Evolutionary conservation across 2,888 invertebrate genomes (phyloP), one percentile per base, ranked within the genome.

Genomic region (Dryobotodes eremita): DNA sequence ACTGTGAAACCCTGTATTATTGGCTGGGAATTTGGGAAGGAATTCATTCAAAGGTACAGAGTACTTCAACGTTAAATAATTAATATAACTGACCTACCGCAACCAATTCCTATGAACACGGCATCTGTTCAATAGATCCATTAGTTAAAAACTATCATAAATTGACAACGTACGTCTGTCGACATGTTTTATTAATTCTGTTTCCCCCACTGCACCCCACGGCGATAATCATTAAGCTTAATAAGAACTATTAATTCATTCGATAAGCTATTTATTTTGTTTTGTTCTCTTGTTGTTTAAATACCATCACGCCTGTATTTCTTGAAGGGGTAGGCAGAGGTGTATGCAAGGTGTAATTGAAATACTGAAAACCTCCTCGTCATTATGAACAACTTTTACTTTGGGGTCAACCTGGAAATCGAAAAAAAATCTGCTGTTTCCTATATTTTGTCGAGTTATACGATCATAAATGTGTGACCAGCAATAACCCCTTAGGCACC

Each of bases 141-240:
- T 48, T 42, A 7, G n/a, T 76, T 31, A 48, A 61, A 64, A 71
- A 70, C 61, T 53, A 78, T 46, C 53, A 77, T 66, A 71, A 82
- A 87, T 82, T 73, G 57, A 68, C 46, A 48, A 62, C 53, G 26
- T 36, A 61, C 57, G 31, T 26, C 42, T n/a, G 62, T 64, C 71
- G 77, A 73, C 88, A 84, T 77, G 69, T 79, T 84, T 82, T 79
- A 48, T 80, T 79, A 68, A 78, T 86, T 77, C 15, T 8, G 10
- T 48, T 64, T 17, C 57, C 59, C 62, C 53, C 69, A 31, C 20
- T 53, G 61, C 71, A 50, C 80, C 89, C 89, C 74, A 31, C 62
- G n/a, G 80, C 8, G 87, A 72, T 79, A 75, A 76, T 82, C 46
- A 86, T 82, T 82, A 80, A 79, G 48, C 26, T 62, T 74, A 74